Percentiles rank a stretch among this genome's conserved stretches.
Conservation (phyloP, 2,888 invertebrate genomes). For the Diplazon laetatorius region DNA sequence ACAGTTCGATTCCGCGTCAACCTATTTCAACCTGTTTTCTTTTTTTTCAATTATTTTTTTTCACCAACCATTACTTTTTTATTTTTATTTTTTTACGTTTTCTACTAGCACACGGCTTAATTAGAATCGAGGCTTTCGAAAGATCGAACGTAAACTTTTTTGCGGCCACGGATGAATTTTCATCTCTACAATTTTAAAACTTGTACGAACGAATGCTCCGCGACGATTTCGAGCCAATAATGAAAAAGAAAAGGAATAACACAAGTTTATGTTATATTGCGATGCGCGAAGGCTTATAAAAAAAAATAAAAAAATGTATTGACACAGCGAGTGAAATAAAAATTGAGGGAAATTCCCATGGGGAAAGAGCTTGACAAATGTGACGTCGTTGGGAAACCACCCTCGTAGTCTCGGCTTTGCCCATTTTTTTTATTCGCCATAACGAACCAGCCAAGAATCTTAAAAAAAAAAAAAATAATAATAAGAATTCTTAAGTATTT, state of each 20-base stretch:
- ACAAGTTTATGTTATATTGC: too few species aligned
- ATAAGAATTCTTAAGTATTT: background rate
- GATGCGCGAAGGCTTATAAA: too few species aligned
- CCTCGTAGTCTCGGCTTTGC: too few species aligned
- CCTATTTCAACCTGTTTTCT: conserved; percentile 32
- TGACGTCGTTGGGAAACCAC: background rate
- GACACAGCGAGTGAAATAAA: background rate
- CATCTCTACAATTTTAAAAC: background rate
- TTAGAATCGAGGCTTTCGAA: conserved; percentile 47
- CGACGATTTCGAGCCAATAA: background rate
- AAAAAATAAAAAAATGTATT: background rate
- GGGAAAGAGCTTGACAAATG: background rate
- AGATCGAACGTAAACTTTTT: conserved; percentile 13
- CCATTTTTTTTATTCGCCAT: background rate
- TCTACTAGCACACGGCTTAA: conserved; percentile 26
- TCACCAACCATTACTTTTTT: background rate
- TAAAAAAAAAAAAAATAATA: background rate
- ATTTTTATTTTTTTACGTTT: background rate
- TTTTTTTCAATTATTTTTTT: conserved; percentile 25
- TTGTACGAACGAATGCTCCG: too few species aligned
- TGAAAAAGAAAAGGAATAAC: too few species aligned
- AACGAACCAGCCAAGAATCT: background rate
- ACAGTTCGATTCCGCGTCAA: conserved; percentile 59
- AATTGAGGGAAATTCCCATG: background rate
- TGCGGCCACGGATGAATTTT: conserved; percentile 4